A percentile compares a stretch with the other conserved stretches of the same genome.
Conservation (phyloP, 2,888 invertebrate species). For the Adelognathus sp. region DNA sequence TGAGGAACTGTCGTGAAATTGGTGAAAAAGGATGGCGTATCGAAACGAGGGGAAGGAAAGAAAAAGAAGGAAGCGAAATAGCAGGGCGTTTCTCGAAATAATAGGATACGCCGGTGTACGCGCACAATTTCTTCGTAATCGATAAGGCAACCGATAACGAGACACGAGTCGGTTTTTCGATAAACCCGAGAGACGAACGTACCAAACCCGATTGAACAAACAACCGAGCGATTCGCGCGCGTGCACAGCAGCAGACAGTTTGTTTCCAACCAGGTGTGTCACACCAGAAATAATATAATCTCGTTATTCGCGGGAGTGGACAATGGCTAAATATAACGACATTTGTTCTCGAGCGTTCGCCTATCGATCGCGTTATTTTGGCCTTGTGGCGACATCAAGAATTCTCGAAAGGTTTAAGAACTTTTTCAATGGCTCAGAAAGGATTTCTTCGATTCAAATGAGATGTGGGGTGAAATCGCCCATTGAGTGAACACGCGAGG, state of each 20-base stretch:
- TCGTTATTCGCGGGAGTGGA: neutral
- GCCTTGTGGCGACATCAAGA: too few relatives aligned
- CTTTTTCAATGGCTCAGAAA: too few relatives aligned
- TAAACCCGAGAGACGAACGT: neutral
- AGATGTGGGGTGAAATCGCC: too few relatives aligned
- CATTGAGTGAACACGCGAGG: too few relatives aligned
- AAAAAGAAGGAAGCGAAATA: neutral
- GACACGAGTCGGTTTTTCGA: slow-evolving; percentile 10
- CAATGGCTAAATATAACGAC: neutral
- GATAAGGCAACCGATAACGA: slow-evolving; percentile 38
- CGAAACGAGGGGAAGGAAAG: neutral
- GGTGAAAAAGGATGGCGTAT: neutral
- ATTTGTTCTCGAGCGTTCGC: neutral
- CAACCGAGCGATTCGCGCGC: neutral
- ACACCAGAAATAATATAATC: neutral
- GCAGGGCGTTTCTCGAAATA: neutral
- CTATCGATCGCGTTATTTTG: neutral
- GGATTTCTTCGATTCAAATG: too few relatives aligned
- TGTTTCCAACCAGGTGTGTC: neutral
- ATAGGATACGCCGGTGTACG: neutral
- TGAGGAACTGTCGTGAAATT: neutral
- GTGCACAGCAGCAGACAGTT: neutral
- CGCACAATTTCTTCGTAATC: slow-evolving; percentile 34
- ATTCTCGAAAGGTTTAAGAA: too few relatives aligned
- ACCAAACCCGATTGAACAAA: neutral